Percentiles rank a stretch among this genome's conserved stretches.
phyloP scores from a whole-genome alignment of 2,797 vertebrate genomes.

The Coranthus polyacanthus region DNA sequence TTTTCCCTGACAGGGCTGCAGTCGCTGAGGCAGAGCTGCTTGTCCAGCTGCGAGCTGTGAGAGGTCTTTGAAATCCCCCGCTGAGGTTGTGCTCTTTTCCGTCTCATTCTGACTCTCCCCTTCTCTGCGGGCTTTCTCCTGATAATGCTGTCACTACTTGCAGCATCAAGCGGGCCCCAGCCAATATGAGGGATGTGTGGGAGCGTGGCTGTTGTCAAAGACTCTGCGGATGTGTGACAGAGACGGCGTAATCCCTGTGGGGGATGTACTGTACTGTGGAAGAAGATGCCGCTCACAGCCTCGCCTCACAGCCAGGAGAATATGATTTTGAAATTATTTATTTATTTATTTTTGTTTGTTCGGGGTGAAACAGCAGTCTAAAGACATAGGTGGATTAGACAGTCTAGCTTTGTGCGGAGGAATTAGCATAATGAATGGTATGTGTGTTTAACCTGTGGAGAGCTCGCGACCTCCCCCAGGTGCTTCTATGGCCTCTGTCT shows the following conservation, averaged over 20 bases:
- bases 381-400: constrained; percentile 14
- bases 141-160: constrained; percentile 53
- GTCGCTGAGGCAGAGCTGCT: background rate
- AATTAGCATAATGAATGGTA: constrained; percentile 32
- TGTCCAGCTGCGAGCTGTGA: constrained; percentile 54
- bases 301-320: constrained; percentile 8
- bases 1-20: constrained; percentile 10
- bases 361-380: background rate
- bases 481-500: background rate
- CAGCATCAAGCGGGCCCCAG: constrained; percentile 51
- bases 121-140: constrained; percentile 53
- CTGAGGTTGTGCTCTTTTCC: constrained; percentile 62
- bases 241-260: constrained; percentile 28
- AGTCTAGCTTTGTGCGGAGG: background rate
- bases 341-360: constrained; percentile 1
- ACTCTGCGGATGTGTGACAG: constrained; percentile 44
- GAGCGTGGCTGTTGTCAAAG: constrained; percentile 48
- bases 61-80: constrained; percentile 56
- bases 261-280: constrained; percentile 24
- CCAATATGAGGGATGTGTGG: constrained; percentile 37
- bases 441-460: constrained; percentile 33
- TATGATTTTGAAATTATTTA: constrained; percentile 8
- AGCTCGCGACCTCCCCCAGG: constrained; percentile 6
- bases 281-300: constrained; percentile 5
- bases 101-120: constrained; percentile 26